Evolutionary conservation across 2,888 invertebrate species (phyloP).

Genomic region (Drosophila flavopinicola): DNA sequence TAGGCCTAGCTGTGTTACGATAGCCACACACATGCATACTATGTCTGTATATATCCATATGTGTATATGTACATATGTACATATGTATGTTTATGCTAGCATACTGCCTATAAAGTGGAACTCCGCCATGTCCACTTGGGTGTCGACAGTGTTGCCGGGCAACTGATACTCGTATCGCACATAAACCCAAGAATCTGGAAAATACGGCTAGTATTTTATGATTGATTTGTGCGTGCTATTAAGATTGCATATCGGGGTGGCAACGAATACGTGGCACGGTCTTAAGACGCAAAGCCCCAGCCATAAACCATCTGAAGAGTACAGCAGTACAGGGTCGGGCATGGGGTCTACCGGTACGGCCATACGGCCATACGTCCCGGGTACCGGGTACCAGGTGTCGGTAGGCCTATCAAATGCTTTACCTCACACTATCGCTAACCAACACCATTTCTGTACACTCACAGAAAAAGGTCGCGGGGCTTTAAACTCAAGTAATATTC

Average conservation of each 20-base stretch:
- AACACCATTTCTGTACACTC: neutral
- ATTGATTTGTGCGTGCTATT: slow-evolving; percentile 71
- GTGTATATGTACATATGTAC: neutral
- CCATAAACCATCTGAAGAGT: slow-evolving; percentile 52
- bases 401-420: slow-evolving; percentile 8
- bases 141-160: slow-evolving; percentile 16
- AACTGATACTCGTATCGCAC: slow-evolving; percentile 24
- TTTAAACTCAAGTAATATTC: no score
- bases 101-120: slow-evolving; percentile 1
- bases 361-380: no score
- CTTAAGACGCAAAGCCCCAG: slow-evolving; percentile 54
- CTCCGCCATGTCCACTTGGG: neutral
- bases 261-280: slow-evolving; percentile 56
- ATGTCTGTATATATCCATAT: no score
- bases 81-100: neutral
- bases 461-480: no score
- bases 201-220: slow-evolving; percentile 46
- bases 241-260: slow-evolving; percentile 66
- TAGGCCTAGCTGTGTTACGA: neutral
- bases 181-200: slow-evolving; percentile 20
- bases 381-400: neutral
- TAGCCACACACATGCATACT: no score
- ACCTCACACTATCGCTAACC: neutral
- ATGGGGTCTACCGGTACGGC: neutral
- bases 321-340: neutral